Evolutionary conservation across 2,888 invertebrate genomes (phyloP).

Genomic region (Marronus borbonicus): DNA sequence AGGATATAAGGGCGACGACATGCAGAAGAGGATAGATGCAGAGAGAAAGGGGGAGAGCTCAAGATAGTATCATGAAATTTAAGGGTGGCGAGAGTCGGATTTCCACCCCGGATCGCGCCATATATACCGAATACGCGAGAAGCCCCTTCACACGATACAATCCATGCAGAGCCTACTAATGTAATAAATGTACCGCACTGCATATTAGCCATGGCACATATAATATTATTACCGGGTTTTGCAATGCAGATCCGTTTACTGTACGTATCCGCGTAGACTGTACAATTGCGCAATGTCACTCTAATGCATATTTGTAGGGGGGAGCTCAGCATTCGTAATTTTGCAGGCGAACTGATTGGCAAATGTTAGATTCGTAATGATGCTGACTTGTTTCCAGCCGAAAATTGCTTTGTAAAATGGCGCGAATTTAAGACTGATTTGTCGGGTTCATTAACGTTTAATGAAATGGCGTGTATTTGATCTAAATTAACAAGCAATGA

Average conservation of each 20-base stretch:
- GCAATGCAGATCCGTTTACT: slow-evolving; percentile 46
- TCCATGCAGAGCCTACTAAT: slow-evolving; percentile 63
- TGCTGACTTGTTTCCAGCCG: no score
- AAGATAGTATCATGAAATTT: slow-evolving; percentile 58
- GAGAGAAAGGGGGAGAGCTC: slow-evolving; percentile 32
- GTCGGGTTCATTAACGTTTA: no score
- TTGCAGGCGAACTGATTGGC: no score
- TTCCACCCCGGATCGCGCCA: slow-evolving; percentile 54
- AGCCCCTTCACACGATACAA: slow-evolving; percentile 56
- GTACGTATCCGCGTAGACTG: no score
- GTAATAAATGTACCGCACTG: slow-evolving; percentile 67
- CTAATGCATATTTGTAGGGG: no score
- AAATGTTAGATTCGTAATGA: no score
- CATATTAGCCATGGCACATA: slow-evolving; percentile 62
- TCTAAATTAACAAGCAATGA: no score
- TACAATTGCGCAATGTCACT: no score
- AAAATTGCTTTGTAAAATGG: no score
- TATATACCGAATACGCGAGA: slow-evolving; percentile 49
- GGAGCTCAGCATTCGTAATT: no score
- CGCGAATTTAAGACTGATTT: no score
- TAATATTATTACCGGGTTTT: slow-evolving; percentile 54
- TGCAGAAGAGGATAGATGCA: neutral
- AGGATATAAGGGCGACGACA: slow-evolving; percentile 20
- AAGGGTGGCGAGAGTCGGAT: slow-evolving; percentile 56
- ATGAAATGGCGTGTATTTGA: no score